These are phyloP conservation scores for Zeus faber DNA, from an alignment of 2,113 vertebrate species.

Conservation along the genomic window DNA sequence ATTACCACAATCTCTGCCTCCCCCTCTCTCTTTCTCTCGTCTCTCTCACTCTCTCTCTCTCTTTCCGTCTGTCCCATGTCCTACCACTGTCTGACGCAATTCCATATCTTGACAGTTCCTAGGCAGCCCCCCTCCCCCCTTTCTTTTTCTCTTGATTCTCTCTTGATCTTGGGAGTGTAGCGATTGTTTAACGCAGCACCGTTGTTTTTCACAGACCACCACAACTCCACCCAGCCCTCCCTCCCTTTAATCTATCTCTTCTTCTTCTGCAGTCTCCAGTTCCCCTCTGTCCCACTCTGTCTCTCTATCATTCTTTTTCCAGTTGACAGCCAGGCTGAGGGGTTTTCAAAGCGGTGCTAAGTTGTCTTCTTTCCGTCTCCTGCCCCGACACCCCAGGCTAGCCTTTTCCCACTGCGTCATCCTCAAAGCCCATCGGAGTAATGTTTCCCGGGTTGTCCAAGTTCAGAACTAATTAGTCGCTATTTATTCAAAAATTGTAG, in stretches of 20 bases:
- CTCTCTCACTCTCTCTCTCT: neutral
- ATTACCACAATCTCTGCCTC: slow-evolving; percentile 13
- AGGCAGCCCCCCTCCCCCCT: slow-evolving; percentile 11
- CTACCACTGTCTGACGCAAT: neutral
- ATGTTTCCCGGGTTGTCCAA: no score
- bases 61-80: neutral
- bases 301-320: neutral
- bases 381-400: neutral
- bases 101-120: neutral
- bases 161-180: neutral
- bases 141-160: neutral
- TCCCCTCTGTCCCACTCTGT: neutral
- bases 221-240: no score
- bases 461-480: no score
- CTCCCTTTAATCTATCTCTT: no score
- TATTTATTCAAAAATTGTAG: no score
- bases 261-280: neutral
- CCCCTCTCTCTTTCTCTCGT: slow-evolving; percentile 5
- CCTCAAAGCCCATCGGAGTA: no score
- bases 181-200: neutral
- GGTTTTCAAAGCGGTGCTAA: neutral
- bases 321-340: neutral
- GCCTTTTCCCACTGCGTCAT: neutral
- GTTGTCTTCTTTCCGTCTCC: neutral
- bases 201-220: no score